Evolutionary conservation across 2,113 vertebrate genomes (phyloP), one percentile per base, ranked within the genome.

Genomic region (Dascyllus trimaculatus): DNA sequence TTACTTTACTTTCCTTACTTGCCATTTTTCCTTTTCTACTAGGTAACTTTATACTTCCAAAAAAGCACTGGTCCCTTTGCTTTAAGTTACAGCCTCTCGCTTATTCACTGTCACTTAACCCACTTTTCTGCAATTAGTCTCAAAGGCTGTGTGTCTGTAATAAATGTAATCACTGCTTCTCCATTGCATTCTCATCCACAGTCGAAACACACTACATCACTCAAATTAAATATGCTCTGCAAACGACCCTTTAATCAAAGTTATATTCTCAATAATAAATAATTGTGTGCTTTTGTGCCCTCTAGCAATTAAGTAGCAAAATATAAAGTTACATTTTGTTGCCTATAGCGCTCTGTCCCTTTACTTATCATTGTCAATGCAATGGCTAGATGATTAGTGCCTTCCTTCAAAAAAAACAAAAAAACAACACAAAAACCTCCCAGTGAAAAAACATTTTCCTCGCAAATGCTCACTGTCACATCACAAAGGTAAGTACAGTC

Each of bases 251-350:
- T 85, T 78, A 81, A 81, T 83, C 70, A 86, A 68, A 78, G 75
- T 74, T 87, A 81, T 78, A 82, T 82, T 75, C 68, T 81, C 70
- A 85, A 80, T 83, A 92, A 94, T 92, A 93, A 93, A 94, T 93
- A 92, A 76, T 59, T 91, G 91, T 96, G 93, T 95, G 94, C 95
- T 96, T 95, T 95, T 95, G 94, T 95, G 94, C 94, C 94, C 94
- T 94, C 93, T 96, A 88, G 69, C 91, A 90, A 92, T 96, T 94
- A 96, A 96, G 95, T 96, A 96, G 94, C 95, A 97, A 97, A 97
- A 97, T 96, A 96, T 95, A 94, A 80, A 85, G 82, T 91, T 85
- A 91, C 84, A 90, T 91, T 85, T 92, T 72, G 60, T 78, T 93
- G 85, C 86, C 81, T 88, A 4, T 53, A 81, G 71, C 70, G 93